These are phyloP conservation scores for Neoarius graeffei DNA, from an alignment of 2,113 vertebrate genomes.

Conservation along the genomic window DNA sequence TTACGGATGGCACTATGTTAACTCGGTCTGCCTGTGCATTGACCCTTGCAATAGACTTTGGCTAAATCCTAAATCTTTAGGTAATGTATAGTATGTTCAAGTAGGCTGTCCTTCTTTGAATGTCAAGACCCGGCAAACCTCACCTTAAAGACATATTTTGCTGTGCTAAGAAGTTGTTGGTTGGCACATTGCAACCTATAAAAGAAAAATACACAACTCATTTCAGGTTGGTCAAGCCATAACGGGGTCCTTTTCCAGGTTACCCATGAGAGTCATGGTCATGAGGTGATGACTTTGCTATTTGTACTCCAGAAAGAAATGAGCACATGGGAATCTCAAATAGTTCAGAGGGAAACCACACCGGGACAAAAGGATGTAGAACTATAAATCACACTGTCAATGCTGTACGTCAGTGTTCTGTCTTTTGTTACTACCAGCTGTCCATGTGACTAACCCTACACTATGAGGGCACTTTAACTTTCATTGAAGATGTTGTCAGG, in stretches of 20 bases:
- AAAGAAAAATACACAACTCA: neutral
- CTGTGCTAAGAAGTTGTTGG: neutral
- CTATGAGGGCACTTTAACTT: conserved; percentile 2
- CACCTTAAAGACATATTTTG: neutral
- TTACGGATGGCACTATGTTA: neutral
- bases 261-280: neutral
- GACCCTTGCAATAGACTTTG: neutral
- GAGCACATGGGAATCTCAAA: neutral
- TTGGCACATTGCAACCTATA: neutral
- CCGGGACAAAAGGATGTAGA: neutral
- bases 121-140: neutral
- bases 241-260: neutral
- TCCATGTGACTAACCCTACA: neutral
- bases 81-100: neutral
- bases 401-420: neutral
- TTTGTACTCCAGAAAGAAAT: neutral
- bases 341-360: neutral
- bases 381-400: conserved; percentile 21
- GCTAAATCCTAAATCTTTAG: neutral
- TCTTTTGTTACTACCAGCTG: conserved; percentile 5
- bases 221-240: neutral
- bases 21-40: neutral
- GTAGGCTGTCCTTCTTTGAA: neutral
- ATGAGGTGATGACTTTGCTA: conserved; percentile 15
- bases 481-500: neutral